Percentiles rank a stretch among this genome's conserved stretches.
These are phyloP conservation scores for Pterostichus niger DNA, from an alignment of 2,888 invertebrate genomes.

Conservation along the genomic window DNA sequence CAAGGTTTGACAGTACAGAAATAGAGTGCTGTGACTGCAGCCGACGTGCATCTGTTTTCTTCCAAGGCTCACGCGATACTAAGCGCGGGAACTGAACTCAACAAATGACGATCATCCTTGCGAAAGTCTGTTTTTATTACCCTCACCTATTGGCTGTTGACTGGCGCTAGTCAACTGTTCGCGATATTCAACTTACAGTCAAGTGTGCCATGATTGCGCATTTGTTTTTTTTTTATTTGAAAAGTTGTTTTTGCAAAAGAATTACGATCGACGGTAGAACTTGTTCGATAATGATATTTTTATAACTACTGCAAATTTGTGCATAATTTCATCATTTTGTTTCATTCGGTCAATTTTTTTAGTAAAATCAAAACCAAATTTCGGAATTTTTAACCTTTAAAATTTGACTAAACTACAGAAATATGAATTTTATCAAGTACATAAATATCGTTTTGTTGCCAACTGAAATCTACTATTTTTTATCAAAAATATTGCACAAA, in stretches of 20 bases:
- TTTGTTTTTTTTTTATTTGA: conserved; percentile 22
- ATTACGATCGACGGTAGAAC: neutral
- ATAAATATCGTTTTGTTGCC: too few relatives aligned
- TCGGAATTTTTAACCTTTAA: too few relatives aligned
- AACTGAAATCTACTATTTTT: too few relatives aligned
- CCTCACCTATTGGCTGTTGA: conserved; percentile 37
- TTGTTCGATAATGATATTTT: neutral
- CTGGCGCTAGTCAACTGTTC: conserved; percentile 19
- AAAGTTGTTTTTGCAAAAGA: neutral
- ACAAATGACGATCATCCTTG: conserved; percentile 37
- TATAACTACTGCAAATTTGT: too few relatives aligned
- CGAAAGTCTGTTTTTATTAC: conserved; percentile 40
- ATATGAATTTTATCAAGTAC: too few relatives aligned
- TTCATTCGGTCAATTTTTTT: too few relatives aligned
- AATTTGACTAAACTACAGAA: too few relatives aligned
- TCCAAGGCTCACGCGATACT: conserved; percentile 18
- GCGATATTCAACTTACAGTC: conserved; percentile 5
- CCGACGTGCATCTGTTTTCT: conserved; percentile 22
- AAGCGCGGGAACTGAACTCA: conserved; percentile 31
- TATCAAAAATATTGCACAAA: too few relatives aligned
- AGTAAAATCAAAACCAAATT: too few relatives aligned
- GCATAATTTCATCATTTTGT: too few relatives aligned
- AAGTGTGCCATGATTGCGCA: conserved; percentile 17
- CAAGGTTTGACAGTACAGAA: too few relatives aligned
- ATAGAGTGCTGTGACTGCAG: neutral